A percentile compares a stretch with the other conserved stretches of the same genome.
Evolutionary conservation across 2,888 invertebrate genomes (phyloP).

Genomic region (Philereme vetulata): DNA sequence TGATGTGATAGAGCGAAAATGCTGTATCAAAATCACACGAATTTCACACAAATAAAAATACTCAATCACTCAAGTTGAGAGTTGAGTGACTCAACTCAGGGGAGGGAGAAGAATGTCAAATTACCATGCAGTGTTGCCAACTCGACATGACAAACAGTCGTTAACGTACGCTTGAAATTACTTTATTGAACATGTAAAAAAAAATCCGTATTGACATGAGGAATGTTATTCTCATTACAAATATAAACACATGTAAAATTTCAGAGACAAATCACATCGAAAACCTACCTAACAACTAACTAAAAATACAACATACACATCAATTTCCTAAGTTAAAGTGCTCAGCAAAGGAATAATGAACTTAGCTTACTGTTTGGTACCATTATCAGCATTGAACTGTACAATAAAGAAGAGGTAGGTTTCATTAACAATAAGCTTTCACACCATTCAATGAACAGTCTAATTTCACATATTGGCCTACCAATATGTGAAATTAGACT

Average conservation of each 20-base stretch:
- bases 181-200: constrained; percentile 85
- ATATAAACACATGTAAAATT: constrained; percentile 84
- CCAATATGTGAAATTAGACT: too few species aligned
- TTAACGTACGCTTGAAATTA: too few species aligned
- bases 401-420: constrained; percentile 82
- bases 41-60: too few species aligned
- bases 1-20: not conserved
- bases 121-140: too few species aligned
- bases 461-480: constrained; percentile 79
- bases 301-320: constrained; percentile 80
- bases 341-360: constrained; percentile 49
- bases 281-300: constrained; percentile 83
- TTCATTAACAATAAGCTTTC: constrained; percentile 74
- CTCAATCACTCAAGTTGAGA: too few species aligned
- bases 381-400: constrained; percentile 80
- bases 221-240: constrained; percentile 85
- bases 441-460: constrained; percentile 69
- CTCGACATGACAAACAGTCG: too few species aligned
- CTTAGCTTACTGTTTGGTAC: constrained; percentile 80
- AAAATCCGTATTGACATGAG: constrained; percentile 84
- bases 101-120: too few species aligned
- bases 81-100: too few species aligned
- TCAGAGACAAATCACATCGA: constrained; percentile 83
- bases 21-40: too few species aligned
- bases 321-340: constrained; percentile 49